These are phyloP conservation scores for Sciurus carolinensis DNA, from an alignment of 2,797 vertebrate species.

Conservation along the genomic window DNA sequence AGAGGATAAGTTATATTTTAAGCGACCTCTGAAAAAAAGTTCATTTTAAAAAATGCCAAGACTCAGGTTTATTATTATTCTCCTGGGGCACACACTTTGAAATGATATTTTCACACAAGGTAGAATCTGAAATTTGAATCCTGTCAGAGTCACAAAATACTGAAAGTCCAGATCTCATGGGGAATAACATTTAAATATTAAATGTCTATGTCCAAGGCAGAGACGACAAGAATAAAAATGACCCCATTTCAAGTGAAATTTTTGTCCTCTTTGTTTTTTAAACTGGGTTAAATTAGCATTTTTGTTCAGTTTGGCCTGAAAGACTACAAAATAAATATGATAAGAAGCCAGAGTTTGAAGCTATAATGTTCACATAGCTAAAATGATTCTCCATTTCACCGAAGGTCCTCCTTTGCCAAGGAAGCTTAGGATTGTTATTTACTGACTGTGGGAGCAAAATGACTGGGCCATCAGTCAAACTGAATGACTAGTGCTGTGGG, in stretches of 20 bases:
- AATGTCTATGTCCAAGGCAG: constrained; percentile 57
- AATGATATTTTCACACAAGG: constrained; percentile 80
- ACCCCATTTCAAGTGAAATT: constrained; percentile 69
- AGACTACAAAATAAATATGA: constrained; percentile 76
- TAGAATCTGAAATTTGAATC: constrained; percentile 83
- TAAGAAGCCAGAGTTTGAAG: constrained; percentile 65
- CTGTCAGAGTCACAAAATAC: constrained; percentile 63
- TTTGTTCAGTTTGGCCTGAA: constrained; percentile 67
- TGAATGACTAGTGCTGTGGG: not conserved
- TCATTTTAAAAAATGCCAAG: constrained; percentile 76
- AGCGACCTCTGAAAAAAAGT: constrained; percentile 73
- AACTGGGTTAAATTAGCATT: constrained; percentile 79
- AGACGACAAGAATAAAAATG: constrained; percentile 77
- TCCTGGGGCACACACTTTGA: constrained; percentile 63
- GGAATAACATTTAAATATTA: constrained; percentile 83
- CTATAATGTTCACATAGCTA: constrained; percentile 39
- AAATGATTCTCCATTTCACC: constrained; percentile 39
- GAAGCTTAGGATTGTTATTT: constrained; percentile 37
- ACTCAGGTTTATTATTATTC: constrained; percentile 79
- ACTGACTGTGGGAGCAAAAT: constrained; percentile 28
- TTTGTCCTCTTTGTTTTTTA: constrained; percentile 74
- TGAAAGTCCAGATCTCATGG: constrained; percentile 73
- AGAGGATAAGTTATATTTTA: constrained; percentile 63
- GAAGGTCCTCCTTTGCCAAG: constrained; percentile 1
- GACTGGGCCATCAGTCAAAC: constrained; percentile 28